phyloP scores from a whole-genome alignment of 2,797 vertebrate genomes.

The Gadopsis bispinosus region DNA sequence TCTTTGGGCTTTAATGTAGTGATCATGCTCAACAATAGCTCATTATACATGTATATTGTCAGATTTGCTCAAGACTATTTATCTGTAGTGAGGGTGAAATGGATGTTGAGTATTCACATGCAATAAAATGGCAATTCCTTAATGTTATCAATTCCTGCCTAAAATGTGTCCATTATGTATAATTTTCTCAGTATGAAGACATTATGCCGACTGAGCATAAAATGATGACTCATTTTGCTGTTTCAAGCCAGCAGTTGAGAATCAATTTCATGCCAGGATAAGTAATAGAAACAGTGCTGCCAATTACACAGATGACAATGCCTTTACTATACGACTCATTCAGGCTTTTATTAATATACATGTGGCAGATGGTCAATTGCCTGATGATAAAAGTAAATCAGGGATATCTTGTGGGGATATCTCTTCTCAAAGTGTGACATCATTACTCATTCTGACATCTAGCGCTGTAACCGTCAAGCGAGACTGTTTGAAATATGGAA shows the following conservation, averaged over 20 bases:
- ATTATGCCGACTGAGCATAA: conserved; percentile 29
- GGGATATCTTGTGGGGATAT: conserved; percentile 52
- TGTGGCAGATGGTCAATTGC: conserved; percentile 71
- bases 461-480: conserved; percentile 36
- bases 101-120: background rate
- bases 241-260: conserved; percentile 54
- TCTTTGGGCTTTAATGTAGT: conserved; percentile 10
- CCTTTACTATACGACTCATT: conserved; percentile 50
- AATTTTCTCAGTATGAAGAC: conserved; percentile 27
- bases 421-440: conserved; percentile 51
- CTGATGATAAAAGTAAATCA: conserved; percentile 63
- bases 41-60: conserved; percentile 16
- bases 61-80: conserved; percentile 3
- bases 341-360: conserved; percentile 61
- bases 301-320: conserved; percentile 62
- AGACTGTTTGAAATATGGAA: conserved; percentile 58
- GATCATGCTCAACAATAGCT: conserved; percentile 12
- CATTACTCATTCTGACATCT: conserved; percentile 61
- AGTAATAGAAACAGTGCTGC: conserved; percentile 42
- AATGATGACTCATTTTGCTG: conserved; percentile 50
- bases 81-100: background rate
- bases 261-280: conserved; percentile 45
- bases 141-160: background rate
- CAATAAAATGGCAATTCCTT: background rate
- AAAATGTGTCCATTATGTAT: conserved; percentile 23